Conservation (phyloP, 2,113 vertebrate genomes). For the Lanius collurio region DNA sequence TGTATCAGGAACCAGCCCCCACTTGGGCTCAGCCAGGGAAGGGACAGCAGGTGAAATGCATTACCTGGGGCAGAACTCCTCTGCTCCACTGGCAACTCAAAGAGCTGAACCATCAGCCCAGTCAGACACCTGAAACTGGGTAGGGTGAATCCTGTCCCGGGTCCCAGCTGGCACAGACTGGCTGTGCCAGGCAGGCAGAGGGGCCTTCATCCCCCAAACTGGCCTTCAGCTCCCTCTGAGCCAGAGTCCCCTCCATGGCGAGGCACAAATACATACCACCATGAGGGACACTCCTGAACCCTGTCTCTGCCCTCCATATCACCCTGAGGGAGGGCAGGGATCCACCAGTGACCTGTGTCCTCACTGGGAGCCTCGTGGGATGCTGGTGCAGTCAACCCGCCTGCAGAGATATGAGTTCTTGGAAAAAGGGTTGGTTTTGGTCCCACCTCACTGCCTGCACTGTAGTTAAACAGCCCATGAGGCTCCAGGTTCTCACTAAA, state of each 20-base stretch:
- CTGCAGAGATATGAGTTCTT: neutral
- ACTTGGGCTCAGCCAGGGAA: accelerated
- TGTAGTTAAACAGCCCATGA: slow-evolving; percentile 27
- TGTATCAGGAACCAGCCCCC: neutral
- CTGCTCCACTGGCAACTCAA: neutral
- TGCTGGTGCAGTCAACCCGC: accelerated
- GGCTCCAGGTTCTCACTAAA: slow-evolving; percentile 34
- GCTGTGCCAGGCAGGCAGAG: neutral
- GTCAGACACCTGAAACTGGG: neutral
- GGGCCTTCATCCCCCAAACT: neutral
- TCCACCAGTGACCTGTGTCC: neutral
- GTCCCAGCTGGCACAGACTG: neutral
- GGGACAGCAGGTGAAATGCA: neutral
- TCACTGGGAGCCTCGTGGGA: neutral
- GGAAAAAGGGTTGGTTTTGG: neutral
- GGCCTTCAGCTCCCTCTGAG: neutral
- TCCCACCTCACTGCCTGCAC: neutral
- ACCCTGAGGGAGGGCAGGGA: neutral
- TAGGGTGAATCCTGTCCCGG: accelerated
- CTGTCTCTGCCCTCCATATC: accelerated
- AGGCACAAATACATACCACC: neutral
- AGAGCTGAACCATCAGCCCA: neutral
- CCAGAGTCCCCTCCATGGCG: neutral
- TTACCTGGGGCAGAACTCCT: neutral
- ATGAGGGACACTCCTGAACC: neutral